phyloP scores from a whole-genome alignment of 1,140 invertebrate species.

The Dendroctonus valens region DNA sequence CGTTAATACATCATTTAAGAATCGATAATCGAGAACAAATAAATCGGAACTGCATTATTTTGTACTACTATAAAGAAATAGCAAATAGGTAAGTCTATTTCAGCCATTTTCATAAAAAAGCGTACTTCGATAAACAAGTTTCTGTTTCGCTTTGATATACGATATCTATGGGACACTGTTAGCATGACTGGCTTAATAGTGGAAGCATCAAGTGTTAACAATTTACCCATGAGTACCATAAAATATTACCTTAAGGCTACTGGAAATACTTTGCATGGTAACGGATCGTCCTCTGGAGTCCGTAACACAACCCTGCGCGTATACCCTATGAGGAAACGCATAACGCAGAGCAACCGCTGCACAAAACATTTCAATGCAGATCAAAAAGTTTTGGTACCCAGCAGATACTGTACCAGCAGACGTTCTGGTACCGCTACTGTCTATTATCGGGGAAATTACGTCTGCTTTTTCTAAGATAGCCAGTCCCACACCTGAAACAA shows the following conservation, averaged over 20 bases:
- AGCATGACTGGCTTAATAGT: too few species aligned
- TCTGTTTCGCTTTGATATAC: too few species aligned
- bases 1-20: too few species aligned
- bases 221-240: neutral
- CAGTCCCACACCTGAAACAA: constrained; percentile 79
- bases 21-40: too few species aligned
- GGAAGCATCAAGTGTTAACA: too few species aligned
- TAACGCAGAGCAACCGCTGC: constrained; percentile 94
- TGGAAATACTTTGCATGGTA: constrained; percentile 98
- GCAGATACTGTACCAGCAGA: constrained; percentile 96
- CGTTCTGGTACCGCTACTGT: constrained; percentile 70
- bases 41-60: too few species aligned
- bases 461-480: constrained; percentile 96
- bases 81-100: too few species aligned
- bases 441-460: constrained; percentile 86
- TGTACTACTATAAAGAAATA: too few species aligned
- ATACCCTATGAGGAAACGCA: constrained; percentile 89
- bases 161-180: too few species aligned
- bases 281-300: constrained; percentile 86
- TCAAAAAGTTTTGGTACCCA: constrained; percentile 99
- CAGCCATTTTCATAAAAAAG: too few species aligned
- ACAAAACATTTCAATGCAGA: constrained; percentile 99
- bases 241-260: constrained; percentile 86
- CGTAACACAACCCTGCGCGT: constrained; percentile 71
- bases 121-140: too few species aligned